phyloP scores from a whole-genome alignment of 2,797 vertebrate genomes.

The Meriones psammophilus region DNA sequence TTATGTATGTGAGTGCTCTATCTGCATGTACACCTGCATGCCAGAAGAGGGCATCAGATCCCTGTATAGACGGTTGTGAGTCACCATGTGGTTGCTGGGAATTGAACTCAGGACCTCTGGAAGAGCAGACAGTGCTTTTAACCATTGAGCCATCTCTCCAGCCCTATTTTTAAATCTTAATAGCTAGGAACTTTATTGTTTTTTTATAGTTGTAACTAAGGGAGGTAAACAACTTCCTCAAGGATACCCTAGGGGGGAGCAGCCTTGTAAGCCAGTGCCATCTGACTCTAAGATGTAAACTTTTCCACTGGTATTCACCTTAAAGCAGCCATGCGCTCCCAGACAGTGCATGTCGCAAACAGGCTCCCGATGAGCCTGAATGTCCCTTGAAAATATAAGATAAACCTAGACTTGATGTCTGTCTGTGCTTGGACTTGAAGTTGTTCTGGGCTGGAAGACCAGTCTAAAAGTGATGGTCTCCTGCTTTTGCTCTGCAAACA shows the following conservation, averaged over 20 bases:
- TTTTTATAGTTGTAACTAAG: background rate
- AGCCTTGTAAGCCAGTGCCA: background rate
- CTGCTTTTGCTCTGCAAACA: background rate
- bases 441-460: background rate
- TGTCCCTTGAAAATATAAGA: background rate
- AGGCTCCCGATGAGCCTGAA: background rate
- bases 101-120: no score
- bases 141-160: no score
- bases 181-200: background rate
- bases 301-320: background rate
- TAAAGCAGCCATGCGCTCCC: background rate
- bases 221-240: background rate
- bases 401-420: background rate
- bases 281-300: background rate
- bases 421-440: background rate
- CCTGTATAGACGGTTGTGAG: no score
- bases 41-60: no score
- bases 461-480: background rate
- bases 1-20: no score
- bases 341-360: background rate
- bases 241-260: background rate
- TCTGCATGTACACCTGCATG: no score
- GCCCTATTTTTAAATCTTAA: background rate
- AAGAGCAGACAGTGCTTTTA: no score
- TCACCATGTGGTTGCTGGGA: no score